Evolutionary conservation across 1,140 invertebrate genomes (phyloP).

Genomic region (Zaprionus camerounensis): DNA sequence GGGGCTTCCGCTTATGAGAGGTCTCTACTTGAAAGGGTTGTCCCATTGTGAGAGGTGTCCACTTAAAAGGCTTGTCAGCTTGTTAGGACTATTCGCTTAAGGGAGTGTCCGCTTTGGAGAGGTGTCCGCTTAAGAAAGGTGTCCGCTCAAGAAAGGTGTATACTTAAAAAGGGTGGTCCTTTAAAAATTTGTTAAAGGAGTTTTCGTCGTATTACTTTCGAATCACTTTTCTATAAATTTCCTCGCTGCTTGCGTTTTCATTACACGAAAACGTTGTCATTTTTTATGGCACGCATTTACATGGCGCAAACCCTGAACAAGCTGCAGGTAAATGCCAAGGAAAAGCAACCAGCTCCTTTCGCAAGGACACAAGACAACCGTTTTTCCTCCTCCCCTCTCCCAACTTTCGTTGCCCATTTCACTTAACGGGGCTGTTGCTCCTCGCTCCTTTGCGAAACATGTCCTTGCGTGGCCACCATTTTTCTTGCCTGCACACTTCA

Average conservation of each 20-base stretch:
- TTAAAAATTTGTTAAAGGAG: too few relatives aligned
- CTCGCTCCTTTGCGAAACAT: constrained; percentile 29
- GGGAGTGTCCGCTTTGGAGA: too few relatives aligned
- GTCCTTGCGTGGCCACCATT: constrained; percentile 57
- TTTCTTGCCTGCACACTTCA: constrained; percentile 76
- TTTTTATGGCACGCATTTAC: constrained; percentile 1
- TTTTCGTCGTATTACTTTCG: too few relatives aligned
- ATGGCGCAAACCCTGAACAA: not conserved
- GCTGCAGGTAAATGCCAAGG: not conserved
- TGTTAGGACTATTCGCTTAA: too few relatives aligned
- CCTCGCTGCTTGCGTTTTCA: not conserved
- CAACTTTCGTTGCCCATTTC: constrained; percentile 44
- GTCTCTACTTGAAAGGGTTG: too few relatives aligned
- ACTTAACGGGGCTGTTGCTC: constrained; percentile 23
- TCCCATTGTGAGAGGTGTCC: too few relatives aligned
- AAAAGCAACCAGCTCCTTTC: not conserved
- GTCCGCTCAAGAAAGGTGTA: too few relatives aligned
- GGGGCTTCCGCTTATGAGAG: too few relatives aligned
- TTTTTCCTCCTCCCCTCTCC: not conserved
- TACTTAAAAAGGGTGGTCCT: too few relatives aligned
- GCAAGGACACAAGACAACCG: not conserved
- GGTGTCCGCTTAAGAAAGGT: too few relatives aligned
- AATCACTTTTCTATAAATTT: not conserved
- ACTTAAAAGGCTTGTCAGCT: too few relatives aligned
- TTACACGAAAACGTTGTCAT: constrained; percentile 5